Evolutionary conservation across 2,797 vertebrate genomes (phyloP).

Genomic region (Amphiprion clarkii): DNA sequence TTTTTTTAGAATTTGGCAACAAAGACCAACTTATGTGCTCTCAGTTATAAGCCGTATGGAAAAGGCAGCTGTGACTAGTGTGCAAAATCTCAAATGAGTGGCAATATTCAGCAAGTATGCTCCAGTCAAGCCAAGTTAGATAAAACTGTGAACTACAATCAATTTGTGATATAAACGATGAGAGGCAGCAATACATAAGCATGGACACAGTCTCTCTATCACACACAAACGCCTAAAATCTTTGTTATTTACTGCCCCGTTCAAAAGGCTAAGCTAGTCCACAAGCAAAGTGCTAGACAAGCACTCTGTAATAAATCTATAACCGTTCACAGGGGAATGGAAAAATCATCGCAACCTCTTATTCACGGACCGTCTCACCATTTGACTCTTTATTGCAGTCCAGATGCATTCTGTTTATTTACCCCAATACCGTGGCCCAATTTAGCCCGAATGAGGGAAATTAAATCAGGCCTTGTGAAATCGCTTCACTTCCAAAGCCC

Average conservation of each 20-base stretch:
- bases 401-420: conserved; percentile 74
- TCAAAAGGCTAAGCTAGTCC: conserved; percentile 49
- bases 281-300: conserved; percentile 55
- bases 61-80: conserved; percentile 25
- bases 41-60: conserved; percentile 1
- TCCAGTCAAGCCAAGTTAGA: neutral
- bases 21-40: conserved; percentile 20
- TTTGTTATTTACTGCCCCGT: conserved; percentile 57
- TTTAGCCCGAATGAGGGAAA: conserved; percentile 74
- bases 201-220: neutral
- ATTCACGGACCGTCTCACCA: conserved; percentile 43
- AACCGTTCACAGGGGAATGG: conserved; percentile 51
- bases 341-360: conserved; percentile 55
- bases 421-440: conserved; percentile 63
- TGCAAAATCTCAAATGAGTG: conserved; percentile 17
- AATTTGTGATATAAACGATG: conserved; percentile 4
- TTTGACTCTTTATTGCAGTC: conserved; percentile 59
- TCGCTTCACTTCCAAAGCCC: conserved; percentile 57
- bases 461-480: conserved; percentile 77
- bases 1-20: conserved; percentile 14
- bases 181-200: neutral
- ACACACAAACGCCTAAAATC: conserved; percentile 33
- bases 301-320: conserved; percentile 59
- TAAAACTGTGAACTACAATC: conserved; percentile 4
- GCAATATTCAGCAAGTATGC: conserved; percentile 9